Evolutionary conservation across 2,888 invertebrate genomes (phyloP), one percentile per base, ranked within the genome.

Genomic region (Diogma glabrata): DNA sequence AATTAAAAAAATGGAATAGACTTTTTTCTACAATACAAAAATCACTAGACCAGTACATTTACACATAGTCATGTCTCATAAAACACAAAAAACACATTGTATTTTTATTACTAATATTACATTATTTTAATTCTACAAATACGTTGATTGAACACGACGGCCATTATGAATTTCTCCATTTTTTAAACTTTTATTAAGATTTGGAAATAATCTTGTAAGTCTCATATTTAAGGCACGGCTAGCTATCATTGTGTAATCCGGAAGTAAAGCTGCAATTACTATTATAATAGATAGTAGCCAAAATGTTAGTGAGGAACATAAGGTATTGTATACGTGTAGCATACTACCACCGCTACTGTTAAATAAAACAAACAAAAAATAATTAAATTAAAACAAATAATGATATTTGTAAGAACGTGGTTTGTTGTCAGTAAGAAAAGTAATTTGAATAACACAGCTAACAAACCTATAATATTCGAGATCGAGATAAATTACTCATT

Each of bases 211-310:
- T 26, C 51, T 63, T 17, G 61, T 60, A 22, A 58, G 57, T 36
- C 65, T 65, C 48, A 67, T 58, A 17, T 63, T 61, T 3, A 68
- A 54, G 2, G 60, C 63, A 40, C 61, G 55, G 38, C 58, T 58
- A 40, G 63, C 63, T 58, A 50, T 55, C 19, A 66, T 56, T n/a
- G 63, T 61, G 47, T 65, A 72, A 63, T 82, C 81, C 0, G 84
- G 84, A 38, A 75, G 57, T 10, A 84, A 63, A 22, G 76, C 71
- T 1, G 74, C 65, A 0, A 75, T 63, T 1, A 75, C 60, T 0
- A 75, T 65, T 1, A 77, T 16, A 0, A 77, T 6, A 38, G 79
- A 75, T 14, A 79, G 62, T n/a, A 80, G 56, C 77, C 79, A 81
- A 60, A 82, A 78, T 0, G 75, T 62, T 0, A 75, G 64, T 0